Conservation (phyloP, 2,888 invertebrate species). For the Lumbricus terrestris region DNA sequence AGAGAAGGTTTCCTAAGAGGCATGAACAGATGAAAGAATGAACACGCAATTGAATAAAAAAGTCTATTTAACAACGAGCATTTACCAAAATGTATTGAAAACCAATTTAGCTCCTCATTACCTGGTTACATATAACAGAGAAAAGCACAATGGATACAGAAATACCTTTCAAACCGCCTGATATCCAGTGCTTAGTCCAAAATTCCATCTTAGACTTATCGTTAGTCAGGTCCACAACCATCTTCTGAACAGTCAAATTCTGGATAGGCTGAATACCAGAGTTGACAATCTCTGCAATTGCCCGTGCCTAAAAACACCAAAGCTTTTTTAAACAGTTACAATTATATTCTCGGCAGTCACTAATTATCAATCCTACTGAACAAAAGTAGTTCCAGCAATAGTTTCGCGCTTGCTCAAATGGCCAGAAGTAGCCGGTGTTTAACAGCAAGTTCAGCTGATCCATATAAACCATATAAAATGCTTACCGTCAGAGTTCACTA, state of each 20-base stretch:
- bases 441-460: background rate
- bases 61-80: background rate
- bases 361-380: background rate
- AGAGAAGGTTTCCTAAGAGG: background rate
- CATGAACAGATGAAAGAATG: background rate
- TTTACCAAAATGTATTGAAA: too few relatives aligned
- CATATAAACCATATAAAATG: background rate
- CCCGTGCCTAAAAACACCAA: slow-evolving; percentile 30
- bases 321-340: background rate
- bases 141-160: background rate
- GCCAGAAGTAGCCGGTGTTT: background rate
- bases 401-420: background rate
- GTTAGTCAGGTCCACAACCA: slow-evolving; percentile 59
- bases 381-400: background rate
- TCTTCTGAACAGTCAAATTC: slow-evolving; percentile 41
- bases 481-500: too few relatives aligned
- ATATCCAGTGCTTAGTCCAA: slow-evolving; percentile 92
- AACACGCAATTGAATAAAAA: background rate
- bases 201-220: slow-evolving; percentile 69
- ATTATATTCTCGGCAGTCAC: background rate
- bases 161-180: slow-evolving; percentile 74
- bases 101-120: too few relatives aligned
- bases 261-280: slow-evolving; percentile 95
- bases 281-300: slow-evolving; percentile 80
- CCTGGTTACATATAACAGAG: too few relatives aligned